Base-by-base conservation (phyloP, 2,797 vertebrate genomes). In the Erpetoichthys calabaricus region DNA sequence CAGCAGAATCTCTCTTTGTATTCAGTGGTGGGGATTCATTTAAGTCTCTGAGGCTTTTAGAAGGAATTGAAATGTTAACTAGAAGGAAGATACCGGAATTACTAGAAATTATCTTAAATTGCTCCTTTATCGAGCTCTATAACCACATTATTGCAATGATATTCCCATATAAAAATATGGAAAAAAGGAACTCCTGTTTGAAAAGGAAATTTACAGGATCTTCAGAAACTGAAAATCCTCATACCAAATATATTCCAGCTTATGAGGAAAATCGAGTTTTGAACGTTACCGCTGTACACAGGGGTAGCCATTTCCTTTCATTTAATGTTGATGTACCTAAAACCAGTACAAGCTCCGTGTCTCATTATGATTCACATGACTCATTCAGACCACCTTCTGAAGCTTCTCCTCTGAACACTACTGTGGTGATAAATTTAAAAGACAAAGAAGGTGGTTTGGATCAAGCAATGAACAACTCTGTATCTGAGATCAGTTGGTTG, bases 1-100 rank as follows among this genome's bases (percentile, higher is more conserved):
- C 80, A 2, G 73, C 82, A 53, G 79, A 88, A 6, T 85, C 89
- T 0, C 62, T 79, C 45, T 97, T 99, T 76, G 70, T 96, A 57
- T 74, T 79, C 56, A 88, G 86, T 42, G 96, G 95, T 50, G 96
- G 95, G 54, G 90, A 98, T 67, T 98, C 96, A 60, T 72, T 99
- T 47, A 92, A 88, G 71, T 87, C 89, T 0, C 51, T 93, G 9
- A 74, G 57, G 44, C 79, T 98, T 53, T 73, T 68, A 42, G 83
- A 78, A 59, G 87, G 91, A 73, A 71, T 97, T 68, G 82, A 84
- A 59, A 59, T 68, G 1, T 56, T 86, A 1, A 57, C 75, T 45
- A 88, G 86, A 44, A 75, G 60, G 57, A 50, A 72, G 49, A 68
- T 88, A 4, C 78, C 83, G 3, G 83, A 78, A 46, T 89, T 99